Base-by-base conservation (phyloP, 2,113 vertebrate species). In the Regulus satrapa region DNA sequence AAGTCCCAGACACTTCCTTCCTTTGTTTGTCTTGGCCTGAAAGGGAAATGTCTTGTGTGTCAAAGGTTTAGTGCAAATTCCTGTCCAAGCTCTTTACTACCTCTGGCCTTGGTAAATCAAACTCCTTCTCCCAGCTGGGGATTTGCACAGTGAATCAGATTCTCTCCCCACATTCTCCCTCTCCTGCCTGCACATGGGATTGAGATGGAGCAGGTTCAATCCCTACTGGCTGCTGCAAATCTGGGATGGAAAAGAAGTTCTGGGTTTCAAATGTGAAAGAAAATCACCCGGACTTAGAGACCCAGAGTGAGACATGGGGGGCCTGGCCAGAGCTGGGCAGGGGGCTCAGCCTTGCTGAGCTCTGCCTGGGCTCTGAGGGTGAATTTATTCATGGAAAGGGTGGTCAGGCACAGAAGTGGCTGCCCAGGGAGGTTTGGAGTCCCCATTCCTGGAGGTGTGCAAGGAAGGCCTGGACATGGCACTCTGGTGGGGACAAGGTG, bases 1-100 rank as follows among this genome's bases (percentile, higher is more conserved):
- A 95, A 96, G 95, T 97, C 94, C 96, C 92, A 91, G 94, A 97
- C 94, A 78, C 20, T 97, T 96, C 96, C 96, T 97, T 97, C 97
- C 96, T 95, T 88, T 96, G 96, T 96, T 97, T 96, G 88, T 84
- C 87, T 97, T 97, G 96, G 96, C 96, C 80, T 77, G 88, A 92
- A 97, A 94, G 88, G 96, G 92, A 97, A 97, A 97, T 94, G 94
- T 96, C 96, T 96, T 95, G 76, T 93, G 80, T 95, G 96, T 94
- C 91, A 94, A 88, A 92, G 86, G 95, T 89, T 95, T 76, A 46
- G 63, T 52, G 85, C 92, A 46, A 72, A 92, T 96, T 95, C 95
- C 95, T 93, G 85, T 11, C 92, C 92, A 18, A 73, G 85, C 88
- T 90, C 75, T 73, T 88, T 76, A 34, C 69, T 75, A 40, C 94